Evolutionary conservation across 2,113 vertebrate genomes (phyloP).

Genomic region (Colaptes auratus): DNA sequence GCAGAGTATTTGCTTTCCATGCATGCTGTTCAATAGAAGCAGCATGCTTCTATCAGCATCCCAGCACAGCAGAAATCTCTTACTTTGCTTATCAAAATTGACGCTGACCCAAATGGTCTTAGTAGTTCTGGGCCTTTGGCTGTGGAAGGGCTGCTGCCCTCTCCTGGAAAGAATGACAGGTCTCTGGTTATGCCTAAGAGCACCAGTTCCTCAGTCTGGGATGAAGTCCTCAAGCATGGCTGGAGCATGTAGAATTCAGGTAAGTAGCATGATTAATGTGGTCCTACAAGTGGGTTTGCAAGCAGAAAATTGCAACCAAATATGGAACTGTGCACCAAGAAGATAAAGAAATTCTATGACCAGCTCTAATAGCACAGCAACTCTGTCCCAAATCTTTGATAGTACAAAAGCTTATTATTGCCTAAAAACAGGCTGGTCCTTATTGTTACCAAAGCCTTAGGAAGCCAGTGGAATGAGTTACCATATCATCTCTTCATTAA

Average conservation of each 20-base stretch:
- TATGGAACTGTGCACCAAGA: not conserved
- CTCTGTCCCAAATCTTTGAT: not conserved
- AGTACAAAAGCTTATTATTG: conserved; percentile 1
- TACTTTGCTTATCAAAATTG: not conserved
- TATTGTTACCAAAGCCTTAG: not conserved
- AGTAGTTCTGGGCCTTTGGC: not conserved
- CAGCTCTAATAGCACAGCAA: not conserved
- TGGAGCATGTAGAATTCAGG: not conserved
- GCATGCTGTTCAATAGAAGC: not conserved
- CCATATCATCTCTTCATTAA: not conserved
- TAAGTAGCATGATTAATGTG: rapidly evolving
- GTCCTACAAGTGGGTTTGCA: not conserved
- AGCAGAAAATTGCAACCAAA: not conserved
- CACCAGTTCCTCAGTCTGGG: not conserved
- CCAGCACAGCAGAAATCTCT: not conserved
- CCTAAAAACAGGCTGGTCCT: not conserved
- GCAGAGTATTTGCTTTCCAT: not conserved
- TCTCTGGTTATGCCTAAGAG: not conserved
- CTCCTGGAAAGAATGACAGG: conserved; percentile 9
- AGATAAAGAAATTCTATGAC: not conserved
- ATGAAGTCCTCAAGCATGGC: not conserved
- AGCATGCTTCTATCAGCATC: not conserved
- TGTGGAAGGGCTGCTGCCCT: not conserved
- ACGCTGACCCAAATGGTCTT: not conserved
- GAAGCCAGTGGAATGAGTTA: conserved; percentile 3